Conservation (phyloP, 2,888 invertebrate species). For the Andrena bucephala region DNA sequence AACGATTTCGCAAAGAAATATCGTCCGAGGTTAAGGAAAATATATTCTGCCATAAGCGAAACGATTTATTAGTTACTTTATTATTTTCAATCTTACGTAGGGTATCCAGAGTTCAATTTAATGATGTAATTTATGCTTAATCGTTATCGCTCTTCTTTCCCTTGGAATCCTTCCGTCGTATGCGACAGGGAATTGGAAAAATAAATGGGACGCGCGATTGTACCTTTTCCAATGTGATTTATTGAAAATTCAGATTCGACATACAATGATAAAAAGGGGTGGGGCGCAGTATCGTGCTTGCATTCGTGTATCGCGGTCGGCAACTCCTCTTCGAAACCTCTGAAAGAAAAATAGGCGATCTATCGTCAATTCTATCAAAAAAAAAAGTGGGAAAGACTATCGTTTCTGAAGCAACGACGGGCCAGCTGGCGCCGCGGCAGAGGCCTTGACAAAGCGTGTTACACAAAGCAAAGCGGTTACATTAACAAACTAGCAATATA, state of each 20-base stretch:
- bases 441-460: constrained; percentile 58
- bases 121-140: background rate
- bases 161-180: background rate
- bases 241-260: constrained; percentile 73
- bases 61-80: background rate
- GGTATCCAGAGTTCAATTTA: background rate
- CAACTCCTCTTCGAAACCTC: constrained; percentile 62
- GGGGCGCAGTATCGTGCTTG: constrained; percentile 59
- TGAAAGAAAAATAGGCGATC: constrained; percentile 70
- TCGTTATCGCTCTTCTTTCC: background rate
- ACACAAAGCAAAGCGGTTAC: constrained; percentile 62
- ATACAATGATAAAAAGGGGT: constrained; percentile 71
- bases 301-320: constrained; percentile 46
- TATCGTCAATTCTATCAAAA: constrained; percentile 47
- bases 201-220: background rate
- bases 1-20: background rate
- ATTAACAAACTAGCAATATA: constrained; percentile 65
- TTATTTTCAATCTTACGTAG: background rate
- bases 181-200: background rate
- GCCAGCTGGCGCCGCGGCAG: constrained; percentile 44
- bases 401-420: constrained; percentile 61
- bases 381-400: constrained; percentile 22
- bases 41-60: background rate
- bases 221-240: constrained; percentile 62
- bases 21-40: no score